Base-by-base conservation (phyloP, 2,888 invertebrate genomes). In the Torymus texanus region DNA sequence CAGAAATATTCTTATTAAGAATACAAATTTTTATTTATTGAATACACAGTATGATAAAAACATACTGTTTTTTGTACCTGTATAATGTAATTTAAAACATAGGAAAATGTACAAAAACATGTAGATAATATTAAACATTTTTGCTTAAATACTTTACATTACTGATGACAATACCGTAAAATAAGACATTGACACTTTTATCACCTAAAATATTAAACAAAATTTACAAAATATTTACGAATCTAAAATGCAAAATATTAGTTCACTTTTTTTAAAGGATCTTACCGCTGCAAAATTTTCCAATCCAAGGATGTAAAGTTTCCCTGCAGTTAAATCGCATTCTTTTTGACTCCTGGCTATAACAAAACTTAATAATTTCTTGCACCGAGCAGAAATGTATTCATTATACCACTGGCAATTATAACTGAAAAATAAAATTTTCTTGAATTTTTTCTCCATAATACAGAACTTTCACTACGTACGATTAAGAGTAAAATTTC, bases 121-220 rank as follows among this genome's bases (percentile, higher is more conserved):
- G 41, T 41, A 41, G 41, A 41, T 41, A 41, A 29, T 41, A 8
- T 0, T 41, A 8, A 8, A 41, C 41, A 41, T 41, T 41, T 29
- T 8, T 0, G 41, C 5, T 41, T 41, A 8, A 41, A 41, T 41
- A 41, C 8, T 41, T 62, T 71, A 81, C 61, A 65, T 74, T 2
- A 81, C 16, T 13, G 80, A 75, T 11, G 78, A 75, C 13, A 82
- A 53, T 12, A 81, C 77, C 24, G 81, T 81, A 41, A 81, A 79
- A 11, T 81, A 81, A 14, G 81, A 81, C 63, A 80, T 67, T 2
- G 77, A 79, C 14, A 65, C n/a, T 67, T 81, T 81, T 16, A 80
- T 56, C 12, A 81, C 65, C 81, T 81, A 21, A 41, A 71, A 79
- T 51, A 14, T 41, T 8, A 41, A 41, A 41, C 8, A 8, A 8